A percentile compares a stretch with the other conserved stretches of the same genome.
Conservation (phyloP, 2,888 invertebrate genomes). For the Prosapia bicincta region DNA sequence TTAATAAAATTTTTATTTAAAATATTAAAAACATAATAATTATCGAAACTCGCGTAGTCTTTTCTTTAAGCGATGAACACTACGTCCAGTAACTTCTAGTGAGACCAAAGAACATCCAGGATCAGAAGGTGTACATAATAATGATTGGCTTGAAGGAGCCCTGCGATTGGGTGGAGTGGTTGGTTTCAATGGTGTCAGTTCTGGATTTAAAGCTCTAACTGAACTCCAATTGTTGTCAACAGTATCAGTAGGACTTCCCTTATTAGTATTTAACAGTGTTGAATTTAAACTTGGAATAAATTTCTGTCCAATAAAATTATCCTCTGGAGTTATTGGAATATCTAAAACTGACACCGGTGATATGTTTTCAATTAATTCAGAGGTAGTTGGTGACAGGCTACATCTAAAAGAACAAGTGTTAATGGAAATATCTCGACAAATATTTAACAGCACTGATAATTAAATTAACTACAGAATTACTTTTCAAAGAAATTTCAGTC, state of each 20-base stretch:
- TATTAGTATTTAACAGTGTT: background rate
- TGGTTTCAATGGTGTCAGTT: background rate
- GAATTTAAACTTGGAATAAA: background rate
- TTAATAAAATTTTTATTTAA: too few species aligned
- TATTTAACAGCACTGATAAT: too few species aligned
- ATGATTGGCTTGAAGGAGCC: background rate
- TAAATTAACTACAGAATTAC: too few species aligned
- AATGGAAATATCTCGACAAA: too few species aligned
- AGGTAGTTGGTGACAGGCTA: background rate
- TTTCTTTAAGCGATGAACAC: background rate
- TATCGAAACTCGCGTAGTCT: too few species aligned
- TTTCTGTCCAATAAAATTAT: background rate
- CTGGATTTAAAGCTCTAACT: background rate
- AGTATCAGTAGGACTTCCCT: background rate
- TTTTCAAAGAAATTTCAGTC: too few species aligned
- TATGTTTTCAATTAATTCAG: background rate
- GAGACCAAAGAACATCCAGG: background rate
- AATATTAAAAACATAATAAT: too few species aligned
- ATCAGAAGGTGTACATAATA: background rate
- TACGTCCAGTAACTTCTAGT: background rate
- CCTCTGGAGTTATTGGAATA: background rate
- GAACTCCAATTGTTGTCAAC: background rate
- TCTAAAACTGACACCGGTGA: background rate
- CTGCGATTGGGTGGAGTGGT: background rate
- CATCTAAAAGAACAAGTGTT: too few species aligned